Conservation (phyloP, 1,140 invertebrate genomes). For the Halyomorpha halys region DNA sequence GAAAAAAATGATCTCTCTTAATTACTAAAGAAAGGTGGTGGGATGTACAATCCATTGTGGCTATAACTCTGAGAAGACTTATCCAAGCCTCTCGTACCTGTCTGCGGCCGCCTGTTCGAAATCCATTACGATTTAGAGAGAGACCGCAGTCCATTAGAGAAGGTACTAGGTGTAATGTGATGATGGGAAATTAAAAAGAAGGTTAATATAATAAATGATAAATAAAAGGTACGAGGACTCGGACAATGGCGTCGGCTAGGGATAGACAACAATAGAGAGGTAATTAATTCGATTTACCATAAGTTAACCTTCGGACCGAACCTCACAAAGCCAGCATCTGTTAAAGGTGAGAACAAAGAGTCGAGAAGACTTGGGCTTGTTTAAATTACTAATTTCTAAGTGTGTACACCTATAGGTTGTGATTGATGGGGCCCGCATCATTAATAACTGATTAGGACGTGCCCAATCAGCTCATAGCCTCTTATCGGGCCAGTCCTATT, state of each 20-base stretch:
- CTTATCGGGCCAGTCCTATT: neutral
- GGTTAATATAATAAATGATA: neutral
- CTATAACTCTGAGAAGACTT: too few relatives aligned
- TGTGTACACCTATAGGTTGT: neutral
- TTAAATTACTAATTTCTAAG: slow-evolving; percentile 9
- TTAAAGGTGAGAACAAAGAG: neutral
- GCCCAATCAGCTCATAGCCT: neutral
- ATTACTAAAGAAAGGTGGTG: too few relatives aligned
- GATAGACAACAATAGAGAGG: neutral
- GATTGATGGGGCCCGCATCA: neutral
- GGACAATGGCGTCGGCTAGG: neutral
- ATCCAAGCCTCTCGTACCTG: too few relatives aligned
- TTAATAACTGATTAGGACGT: slow-evolving; percentile 5
- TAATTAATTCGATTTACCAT: slow-evolving; percentile 12
- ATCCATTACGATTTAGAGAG: too few relatives aligned
- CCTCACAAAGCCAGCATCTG: neutral
- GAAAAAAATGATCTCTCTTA: too few relatives aligned
- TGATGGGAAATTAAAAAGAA: neutral
- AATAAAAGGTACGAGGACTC: too few relatives aligned
- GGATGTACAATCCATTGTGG: too few relatives aligned
- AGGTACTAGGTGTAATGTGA: neutral
- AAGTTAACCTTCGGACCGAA: neutral
- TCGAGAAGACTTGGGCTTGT: neutral
- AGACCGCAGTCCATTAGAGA: too few relatives aligned
- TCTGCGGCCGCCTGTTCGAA: too few relatives aligned